Percentiles rank a stretch among this genome's conserved stretches.
phyloP scores from a whole-genome alignment of 2,113 vertebrate species.

The Falco punctatus region DNA sequence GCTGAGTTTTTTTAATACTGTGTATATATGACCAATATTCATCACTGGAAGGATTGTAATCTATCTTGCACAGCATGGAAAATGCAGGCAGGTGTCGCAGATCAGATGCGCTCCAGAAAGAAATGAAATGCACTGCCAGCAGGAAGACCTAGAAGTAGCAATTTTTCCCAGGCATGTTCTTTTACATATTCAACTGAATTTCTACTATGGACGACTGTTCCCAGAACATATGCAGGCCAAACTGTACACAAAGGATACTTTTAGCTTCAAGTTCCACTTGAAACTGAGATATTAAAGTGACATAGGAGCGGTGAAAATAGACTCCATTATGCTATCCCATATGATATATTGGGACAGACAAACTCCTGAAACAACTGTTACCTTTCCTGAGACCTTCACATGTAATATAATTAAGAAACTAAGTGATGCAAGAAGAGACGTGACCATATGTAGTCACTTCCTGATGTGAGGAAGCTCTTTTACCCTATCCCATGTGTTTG shows the following conservation, averaged over 20 bases:
- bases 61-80: background rate
- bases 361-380: constrained; percentile 4
- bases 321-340: constrained; percentile 7
- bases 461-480: background rate
- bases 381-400: background rate
- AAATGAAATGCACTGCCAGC: constrained; percentile 2
- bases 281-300: background rate
- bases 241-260: constrained; percentile 47
- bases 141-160: constrained; percentile 45
- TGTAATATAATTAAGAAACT: background rate
- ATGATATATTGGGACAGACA: background rate
- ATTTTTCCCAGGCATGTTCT: constrained; percentile 24
- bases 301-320: constrained; percentile 20
- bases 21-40: background rate
- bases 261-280: constrained; percentile 11
- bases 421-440: background rate
- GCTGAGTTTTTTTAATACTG: background rate
- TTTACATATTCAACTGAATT: constrained; percentile 57
- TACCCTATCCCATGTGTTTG: background rate
- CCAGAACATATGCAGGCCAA: constrained; percentile 46
- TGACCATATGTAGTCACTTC: background rate
- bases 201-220: constrained; percentile 32
- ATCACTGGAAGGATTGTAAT: background rate
- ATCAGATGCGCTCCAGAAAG: constrained; percentile 47
- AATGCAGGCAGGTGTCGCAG: background rate